These are phyloP conservation scores for Dolichomitus sp. DNA, from an alignment of 2,888 invertebrate genomes.

Conservation along the genomic window DNA sequence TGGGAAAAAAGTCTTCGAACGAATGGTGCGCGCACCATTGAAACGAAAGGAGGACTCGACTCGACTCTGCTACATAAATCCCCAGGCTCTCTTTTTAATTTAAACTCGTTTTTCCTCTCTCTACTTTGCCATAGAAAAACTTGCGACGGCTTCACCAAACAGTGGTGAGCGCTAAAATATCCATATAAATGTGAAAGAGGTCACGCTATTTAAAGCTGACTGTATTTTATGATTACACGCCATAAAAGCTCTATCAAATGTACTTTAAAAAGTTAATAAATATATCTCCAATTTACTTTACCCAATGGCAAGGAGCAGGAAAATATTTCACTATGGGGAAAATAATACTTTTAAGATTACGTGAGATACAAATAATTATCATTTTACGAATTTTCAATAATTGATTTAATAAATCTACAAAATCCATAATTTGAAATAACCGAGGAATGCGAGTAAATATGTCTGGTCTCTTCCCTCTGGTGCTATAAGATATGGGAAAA, in stretches of 20 bases:
- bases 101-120: constrained; percentile 25
- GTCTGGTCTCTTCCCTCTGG: too few relatives aligned
- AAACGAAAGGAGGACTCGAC: constrained; percentile 11
- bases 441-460: too few relatives aligned
- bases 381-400: not conserved
- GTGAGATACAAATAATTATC: constrained; percentile 3
- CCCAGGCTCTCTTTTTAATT: constrained; percentile 16
- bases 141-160: constrained; percentile 20
- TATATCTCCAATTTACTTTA: not conserved
- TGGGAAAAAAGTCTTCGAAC: constrained; percentile 6
- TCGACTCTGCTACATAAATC: not conserved
- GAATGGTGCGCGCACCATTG: not conserved
- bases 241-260: not conserved
- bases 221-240: not conserved
- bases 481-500: too few relatives aligned
- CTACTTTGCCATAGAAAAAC: constrained; percentile 10
- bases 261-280: not conserved
- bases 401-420: too few relatives aligned
- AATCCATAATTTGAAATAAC: too few relatives aligned
- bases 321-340: not conserved
- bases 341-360: constrained; percentile 1
- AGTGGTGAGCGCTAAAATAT: constrained; percentile 13
- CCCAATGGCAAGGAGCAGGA: not conserved
- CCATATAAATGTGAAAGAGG: constrained; percentile 4
- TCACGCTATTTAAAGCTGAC: not conserved